These are phyloP conservation scores for Peromyscus aztecus DNA, from an alignment of 2,797 vertebrate species.

Conservation along the genomic window DNA sequence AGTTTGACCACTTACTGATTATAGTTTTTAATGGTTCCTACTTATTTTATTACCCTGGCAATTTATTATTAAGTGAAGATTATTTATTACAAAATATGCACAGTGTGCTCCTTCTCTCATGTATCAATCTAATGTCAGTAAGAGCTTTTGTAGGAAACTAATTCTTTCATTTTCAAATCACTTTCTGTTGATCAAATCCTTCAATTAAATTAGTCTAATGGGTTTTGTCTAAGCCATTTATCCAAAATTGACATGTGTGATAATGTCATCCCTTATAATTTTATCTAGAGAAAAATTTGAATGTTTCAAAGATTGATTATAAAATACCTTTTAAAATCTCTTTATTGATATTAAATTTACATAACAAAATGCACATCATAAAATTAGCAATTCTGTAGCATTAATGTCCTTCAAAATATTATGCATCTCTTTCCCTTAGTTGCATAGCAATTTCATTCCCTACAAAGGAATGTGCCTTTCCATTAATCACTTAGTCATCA, in stretches of 20 bases:
- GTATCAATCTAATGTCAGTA: neutral
- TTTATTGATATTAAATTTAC: neutral
- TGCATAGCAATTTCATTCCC: neutral
- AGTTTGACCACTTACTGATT: neutral
- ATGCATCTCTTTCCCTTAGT: neutral
- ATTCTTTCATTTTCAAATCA: neutral
- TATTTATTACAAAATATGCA: neutral
- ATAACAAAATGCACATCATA: neutral
- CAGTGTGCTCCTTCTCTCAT: neutral
- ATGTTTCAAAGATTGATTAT: neutral
- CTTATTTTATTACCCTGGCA: neutral
- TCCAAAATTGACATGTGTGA: conserved; percentile 7
- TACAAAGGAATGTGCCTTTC: neutral
- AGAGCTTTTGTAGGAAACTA: neutral
- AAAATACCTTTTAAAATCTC: neutral
- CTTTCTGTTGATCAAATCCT: neutral
- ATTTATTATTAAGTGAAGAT: neutral
- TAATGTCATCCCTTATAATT: neutral
- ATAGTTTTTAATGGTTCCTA: too few relatives aligned
- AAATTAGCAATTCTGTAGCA: neutral
- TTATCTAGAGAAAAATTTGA: neutral
- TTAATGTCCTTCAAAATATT: neutral
- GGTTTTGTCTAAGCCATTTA: neutral
- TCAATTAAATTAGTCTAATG: neutral
- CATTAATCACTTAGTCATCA: neutral